Evolutionary conservation across 2,113 vertebrate species (phyloP).

Genomic region (Echinops telfairi): DNA sequence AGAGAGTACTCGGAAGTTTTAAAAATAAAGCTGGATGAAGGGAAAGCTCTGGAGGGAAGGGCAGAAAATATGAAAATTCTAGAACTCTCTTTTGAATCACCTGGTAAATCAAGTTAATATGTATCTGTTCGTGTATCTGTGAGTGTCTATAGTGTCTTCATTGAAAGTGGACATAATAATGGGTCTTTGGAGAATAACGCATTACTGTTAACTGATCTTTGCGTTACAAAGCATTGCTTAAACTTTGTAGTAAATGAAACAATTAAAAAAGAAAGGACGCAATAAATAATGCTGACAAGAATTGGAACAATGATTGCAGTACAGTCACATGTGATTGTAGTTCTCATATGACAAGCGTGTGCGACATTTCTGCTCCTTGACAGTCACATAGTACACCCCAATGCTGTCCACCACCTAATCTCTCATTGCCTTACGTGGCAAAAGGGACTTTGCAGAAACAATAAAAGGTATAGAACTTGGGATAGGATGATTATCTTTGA

Average conservation of each 20-base stretch:
- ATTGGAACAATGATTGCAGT: neutral
- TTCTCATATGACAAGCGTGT: neutral
- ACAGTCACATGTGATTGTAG: neutral
- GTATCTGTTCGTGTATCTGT: neutral
- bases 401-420: neutral
- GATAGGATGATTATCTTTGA: neutral
- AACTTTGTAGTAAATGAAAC: neutral
- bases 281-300: neutral
- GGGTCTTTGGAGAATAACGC: neutral
- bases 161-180: slow-evolving; percentile 45
- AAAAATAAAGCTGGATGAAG: neutral
- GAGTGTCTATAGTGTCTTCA: neutral
- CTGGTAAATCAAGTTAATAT: neutral
- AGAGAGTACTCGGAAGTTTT: neutral
- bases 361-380: neutral
- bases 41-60: neutral
- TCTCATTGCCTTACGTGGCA: neutral
- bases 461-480: neutral
- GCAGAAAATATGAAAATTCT: neutral
- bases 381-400: neutral
- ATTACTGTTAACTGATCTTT: slow-evolving; percentile 5
- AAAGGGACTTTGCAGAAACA: neutral
- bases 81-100: neutral
- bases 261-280: neutral
- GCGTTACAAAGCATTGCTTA: neutral